Base-by-base conservation (phyloP, 2,888 invertebrate genomes). In the Notocelia uddmanniana region DNA sequence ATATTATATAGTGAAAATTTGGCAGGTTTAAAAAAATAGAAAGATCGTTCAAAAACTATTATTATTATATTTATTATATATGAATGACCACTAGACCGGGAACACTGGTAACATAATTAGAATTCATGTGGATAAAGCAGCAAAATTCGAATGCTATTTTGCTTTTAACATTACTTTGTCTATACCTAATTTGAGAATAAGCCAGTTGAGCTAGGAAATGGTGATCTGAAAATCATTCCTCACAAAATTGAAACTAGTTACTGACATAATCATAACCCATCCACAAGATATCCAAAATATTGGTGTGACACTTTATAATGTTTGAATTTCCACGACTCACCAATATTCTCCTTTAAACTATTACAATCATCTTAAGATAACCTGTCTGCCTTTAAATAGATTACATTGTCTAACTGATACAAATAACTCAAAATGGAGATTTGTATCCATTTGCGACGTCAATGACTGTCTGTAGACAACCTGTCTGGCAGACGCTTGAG, bases 301-400 rank as follows among this genome's bases (percentile, higher is more conserved):
- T 41, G 13, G 41, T 41, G 41, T 41, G 15, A 41, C 3, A 41
- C 13, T 41, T 13, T 37, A 13, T 37, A 0, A 13, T 13, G 13
- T 41, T 3, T 3, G 13, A 3, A 13, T 41, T 41, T 41, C 15
- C 41, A 41, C 3, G 13, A 15, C 41, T 37, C 37, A 1, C 34
- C 18, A n/a, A 31, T 6, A n/a, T 50, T 2, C 11, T 48, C n/a
- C n/a, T n/a, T n/a, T n/a, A n/a, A n/a, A n/a, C n/a, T n/a, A n/a
- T n/a, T n/a, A n/a, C n/a, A 54, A 68, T 41, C 41, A 60, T 54
- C 41, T 13, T 54, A 19, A 54, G 21, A 41, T 45, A 45, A 69
- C 55, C 34, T 69, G 55, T 63, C 69, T 0, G 55, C 31, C 18
- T 69, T 45, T 31, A 62, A 62, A 69, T 55, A 69, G 55, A 69